These are phyloP conservation scores for Ptiloglossa arizonensis DNA, from an alignment of 1,140 invertebrate genomes.

Conservation along the genomic window DNA sequence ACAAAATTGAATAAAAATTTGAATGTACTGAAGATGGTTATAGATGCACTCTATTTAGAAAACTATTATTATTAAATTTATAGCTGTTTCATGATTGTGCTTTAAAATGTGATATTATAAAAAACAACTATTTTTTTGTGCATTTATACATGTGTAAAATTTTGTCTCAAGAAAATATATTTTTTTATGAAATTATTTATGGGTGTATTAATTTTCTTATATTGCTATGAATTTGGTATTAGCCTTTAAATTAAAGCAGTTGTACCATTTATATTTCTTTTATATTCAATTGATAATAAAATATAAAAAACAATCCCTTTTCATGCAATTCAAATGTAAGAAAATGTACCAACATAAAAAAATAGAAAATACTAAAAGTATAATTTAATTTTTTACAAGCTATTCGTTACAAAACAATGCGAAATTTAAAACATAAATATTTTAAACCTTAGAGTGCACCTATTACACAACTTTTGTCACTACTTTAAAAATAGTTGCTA, in stretches of 20 bases:
- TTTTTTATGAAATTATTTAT: background rate
- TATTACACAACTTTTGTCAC: slow-evolving; percentile 17
- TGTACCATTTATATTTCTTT: background rate
- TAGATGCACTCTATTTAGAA: slow-evolving; percentile 35
- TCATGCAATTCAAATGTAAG: slow-evolving; percentile 16
- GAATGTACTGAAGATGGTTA: slow-evolving; percentile 9
- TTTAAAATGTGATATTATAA: background rate
- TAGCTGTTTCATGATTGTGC: background rate
- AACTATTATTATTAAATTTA: slow-evolving; percentile 6
- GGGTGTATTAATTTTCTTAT: background rate
- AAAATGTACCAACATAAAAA: background rate
- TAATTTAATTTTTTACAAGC: background rate
- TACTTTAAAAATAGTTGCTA: slow-evolving; percentile 11
- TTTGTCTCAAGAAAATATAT: background rate
- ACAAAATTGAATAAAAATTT: background rate
- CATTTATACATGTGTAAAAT: background rate
- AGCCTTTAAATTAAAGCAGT: slow-evolving; percentile 12
- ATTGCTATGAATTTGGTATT: slow-evolving; percentile 20
- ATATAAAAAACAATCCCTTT: background rate
- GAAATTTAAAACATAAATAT: slow-evolving; percentile 9
- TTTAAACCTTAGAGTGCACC: slow-evolving; percentile 20
- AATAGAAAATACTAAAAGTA: background rate
- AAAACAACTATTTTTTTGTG: background rate
- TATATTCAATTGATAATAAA: too few relatives aligned
- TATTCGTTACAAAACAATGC: background rate